These are phyloP conservation scores for Diachasma alloeum DNA, from an alignment of 1,140 invertebrate genomes.

Conservation along the genomic window DNA sequence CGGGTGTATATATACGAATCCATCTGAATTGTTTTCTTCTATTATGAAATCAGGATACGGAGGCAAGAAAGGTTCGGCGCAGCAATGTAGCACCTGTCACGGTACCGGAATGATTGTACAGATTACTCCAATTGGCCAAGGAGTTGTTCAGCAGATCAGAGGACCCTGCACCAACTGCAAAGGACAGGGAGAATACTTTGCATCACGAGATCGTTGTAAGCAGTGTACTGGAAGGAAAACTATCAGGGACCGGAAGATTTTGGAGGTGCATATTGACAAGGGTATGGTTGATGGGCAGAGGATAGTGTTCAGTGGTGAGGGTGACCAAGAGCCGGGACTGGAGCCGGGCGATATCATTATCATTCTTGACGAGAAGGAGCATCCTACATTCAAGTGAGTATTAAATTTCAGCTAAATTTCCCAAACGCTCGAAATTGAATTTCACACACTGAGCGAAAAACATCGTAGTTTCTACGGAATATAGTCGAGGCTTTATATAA, in stretches of 20 bases:
- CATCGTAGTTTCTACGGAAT: too few relatives aligned
- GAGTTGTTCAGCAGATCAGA: conserved; percentile 97
- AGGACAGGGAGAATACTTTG: conserved; percentile 87
- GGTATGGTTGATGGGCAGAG: conserved; percentile 98
- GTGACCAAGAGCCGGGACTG: conserved; percentile 95
- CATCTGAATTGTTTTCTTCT: neutral
- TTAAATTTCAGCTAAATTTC: too few relatives aligned
- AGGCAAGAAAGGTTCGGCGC: conserved; percentile 93
- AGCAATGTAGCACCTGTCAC: conserved; percentile 86
- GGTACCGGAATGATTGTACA: conserved; percentile 92
- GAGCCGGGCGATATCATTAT: conserved; percentile 97
- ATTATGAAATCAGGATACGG: conserved; percentile 66
- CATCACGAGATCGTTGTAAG: conserved; percentile 92
- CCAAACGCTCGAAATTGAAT: too few relatives aligned
- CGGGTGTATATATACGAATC: too few relatives aligned
- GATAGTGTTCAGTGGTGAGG: conserved; percentile 94
- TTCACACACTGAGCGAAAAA: too few relatives aligned
- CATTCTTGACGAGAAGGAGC: conserved; percentile 96
- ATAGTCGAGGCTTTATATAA: too few relatives aligned
- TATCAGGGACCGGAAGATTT: conserved; percentile 89
- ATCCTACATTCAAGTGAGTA: conserved; percentile 76
- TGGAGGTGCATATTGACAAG: conserved; percentile 98
- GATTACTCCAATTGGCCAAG: conserved; percentile 91
- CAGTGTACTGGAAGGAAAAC: conserved; percentile 91
- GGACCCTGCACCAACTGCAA: conserved; percentile 87